Base-by-base conservation (phyloP, 2,888 invertebrate genomes). In the Steinernema scapterisci region DNA sequence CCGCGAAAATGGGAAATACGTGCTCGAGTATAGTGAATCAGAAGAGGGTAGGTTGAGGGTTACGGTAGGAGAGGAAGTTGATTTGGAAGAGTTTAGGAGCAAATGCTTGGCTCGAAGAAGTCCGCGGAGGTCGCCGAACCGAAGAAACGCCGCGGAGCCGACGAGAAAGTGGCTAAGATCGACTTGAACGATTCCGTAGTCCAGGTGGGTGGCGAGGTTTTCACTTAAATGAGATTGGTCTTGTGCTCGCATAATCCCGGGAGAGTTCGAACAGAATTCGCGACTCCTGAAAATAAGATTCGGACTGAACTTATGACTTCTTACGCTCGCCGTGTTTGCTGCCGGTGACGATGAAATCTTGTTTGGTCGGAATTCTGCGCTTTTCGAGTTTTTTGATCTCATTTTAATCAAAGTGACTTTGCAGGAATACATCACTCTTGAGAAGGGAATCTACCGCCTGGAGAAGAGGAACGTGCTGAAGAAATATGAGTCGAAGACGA, bases 391-490 rank as follows among this genome's bases (percentile, higher is more conserved):
- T 76, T 88, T 31, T 80, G 84, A 44, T 82, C 23, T 6, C 5
- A 72, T 27, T 56, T 70, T 5, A 63, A 0, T 23, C 25, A 0
- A n/a, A n/a, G n/a, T n/a, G n/a, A n/a, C n/a, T n/a, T 76, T 77
- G 73, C 38, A 79, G 75, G 80, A 80, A 51, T 89, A 89, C 75
- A 82, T 89, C 16, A 86, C 87, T 23, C 79, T 89, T 21, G 89
- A 89, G 79, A 88, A 88, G 75, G 82, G 87, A 48, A 88, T 89
- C 16, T 80, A 81, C 73, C 79, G 84, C 13, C 74, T 86, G 27
- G 89, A 89, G 76, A 75, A 80, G 9, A 86, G 85, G 73, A 88
- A 88, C 75, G 84, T 87, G 6, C 74, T 88, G 38, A 89, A 88
- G 77, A 86, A 85, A 71, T 87, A 87, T 63, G 85, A 88, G 73